Conservation (phyloP, 2,113 vertebrate genomes). For the Muntiacus reevesi region DNA sequence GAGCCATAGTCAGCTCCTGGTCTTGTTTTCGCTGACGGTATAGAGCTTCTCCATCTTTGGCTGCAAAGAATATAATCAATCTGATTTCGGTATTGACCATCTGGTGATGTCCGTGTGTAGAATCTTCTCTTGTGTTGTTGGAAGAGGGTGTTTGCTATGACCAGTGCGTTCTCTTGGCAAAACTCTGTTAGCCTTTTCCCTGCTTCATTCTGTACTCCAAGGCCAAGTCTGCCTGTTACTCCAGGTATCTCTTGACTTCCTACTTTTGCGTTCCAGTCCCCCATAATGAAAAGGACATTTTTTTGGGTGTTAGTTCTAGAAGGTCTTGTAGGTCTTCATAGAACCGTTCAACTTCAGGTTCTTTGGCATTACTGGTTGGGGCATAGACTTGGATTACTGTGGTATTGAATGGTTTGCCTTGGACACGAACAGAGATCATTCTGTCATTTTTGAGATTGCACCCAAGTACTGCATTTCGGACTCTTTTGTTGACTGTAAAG, state of each 20-base stretch:
- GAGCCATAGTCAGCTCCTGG: accelerated
- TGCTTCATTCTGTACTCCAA: background rate
- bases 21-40: background rate
- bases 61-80: background rate
- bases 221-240: background rate
- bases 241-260: background rate
- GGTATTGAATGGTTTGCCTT: background rate
- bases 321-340: background rate
- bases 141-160: background rate
- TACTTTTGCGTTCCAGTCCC: background rate
- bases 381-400: background rate
- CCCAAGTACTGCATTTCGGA: background rate
- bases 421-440: background rate
- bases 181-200: background rate
- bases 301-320: background rate
- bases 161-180: background rate
- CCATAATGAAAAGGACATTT: background rate
- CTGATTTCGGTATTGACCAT: background rate
- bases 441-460: background rate
- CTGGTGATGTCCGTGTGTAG: background rate
- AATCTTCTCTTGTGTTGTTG: background rate
- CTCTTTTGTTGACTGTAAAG: background rate
- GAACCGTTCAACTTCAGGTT: background rate
- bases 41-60: background rate
- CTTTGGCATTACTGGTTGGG: background rate